Evolutionary conservation across 2,113 vertebrate species (phyloP).

Genomic region (Piaya cayana): DNA sequence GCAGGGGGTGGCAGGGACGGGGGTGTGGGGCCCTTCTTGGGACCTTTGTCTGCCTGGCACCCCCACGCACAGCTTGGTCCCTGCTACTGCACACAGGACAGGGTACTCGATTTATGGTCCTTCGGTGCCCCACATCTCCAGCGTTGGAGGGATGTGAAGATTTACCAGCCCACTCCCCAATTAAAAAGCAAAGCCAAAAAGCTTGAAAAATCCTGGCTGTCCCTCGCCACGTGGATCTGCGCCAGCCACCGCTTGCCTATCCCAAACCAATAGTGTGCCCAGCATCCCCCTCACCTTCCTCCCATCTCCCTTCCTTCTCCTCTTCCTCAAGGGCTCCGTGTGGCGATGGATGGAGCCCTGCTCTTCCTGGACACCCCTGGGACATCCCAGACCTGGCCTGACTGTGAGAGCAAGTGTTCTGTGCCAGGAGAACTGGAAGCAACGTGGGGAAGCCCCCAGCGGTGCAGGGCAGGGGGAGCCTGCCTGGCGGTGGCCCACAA

Average conservation of each 20-base stretch:
- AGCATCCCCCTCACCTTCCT: constrained; percentile 11
- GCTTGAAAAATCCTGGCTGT: neutral
- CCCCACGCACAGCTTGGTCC: neutral
- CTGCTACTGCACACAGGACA: fast-evolving
- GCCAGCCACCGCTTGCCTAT: neutral
- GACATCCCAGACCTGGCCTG: neutral
- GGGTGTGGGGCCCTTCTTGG: constrained; percentile 17
- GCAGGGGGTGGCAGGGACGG: neutral
- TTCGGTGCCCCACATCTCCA: neutral
- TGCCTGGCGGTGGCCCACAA: neutral
- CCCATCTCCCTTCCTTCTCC: neutral
- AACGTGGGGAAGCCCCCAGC: neutral
- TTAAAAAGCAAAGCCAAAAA: constrained; percentile 8
- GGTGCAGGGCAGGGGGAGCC: neutral
- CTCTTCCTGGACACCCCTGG: neutral
- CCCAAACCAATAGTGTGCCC: neutral
- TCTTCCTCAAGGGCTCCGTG: neutral
- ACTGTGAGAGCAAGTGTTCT: neutral
- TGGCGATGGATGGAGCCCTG: neutral
- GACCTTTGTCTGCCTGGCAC: neutral
- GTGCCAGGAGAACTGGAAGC: neutral
- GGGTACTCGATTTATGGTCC: neutral
- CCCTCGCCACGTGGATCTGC: neutral
- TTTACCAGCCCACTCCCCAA: neutral
- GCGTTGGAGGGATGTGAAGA: neutral